These are phyloP conservation scores for Ammodytes marinus DNA, from an alignment of 2,113 vertebrate genomes.

Conservation along the genomic window DNA sequence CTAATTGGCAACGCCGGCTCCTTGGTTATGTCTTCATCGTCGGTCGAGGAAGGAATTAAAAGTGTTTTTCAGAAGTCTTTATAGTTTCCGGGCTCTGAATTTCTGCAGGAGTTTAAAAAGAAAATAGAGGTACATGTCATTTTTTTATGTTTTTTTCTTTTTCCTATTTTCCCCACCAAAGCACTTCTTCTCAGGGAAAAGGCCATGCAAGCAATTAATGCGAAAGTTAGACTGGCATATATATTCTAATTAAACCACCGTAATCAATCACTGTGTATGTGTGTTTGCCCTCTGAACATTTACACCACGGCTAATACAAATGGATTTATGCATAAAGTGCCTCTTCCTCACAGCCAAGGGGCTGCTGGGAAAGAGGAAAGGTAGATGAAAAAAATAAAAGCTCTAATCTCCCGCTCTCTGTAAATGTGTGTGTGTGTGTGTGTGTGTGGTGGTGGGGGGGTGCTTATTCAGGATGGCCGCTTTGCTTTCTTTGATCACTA, in stretches of 20 bases:
- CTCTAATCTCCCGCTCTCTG: slow-evolving; percentile 43
- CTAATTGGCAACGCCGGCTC: slow-evolving; percentile 66
- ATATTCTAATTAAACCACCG: slow-evolving; percentile 51
- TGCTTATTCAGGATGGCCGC: slow-evolving; percentile 60
- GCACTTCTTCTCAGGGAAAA: slow-evolving; percentile 29
- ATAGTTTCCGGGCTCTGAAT: slow-evolving; percentile 31
- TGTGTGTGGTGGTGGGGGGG: slow-evolving; percentile 6
- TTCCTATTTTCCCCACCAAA: slow-evolving; percentile 4
- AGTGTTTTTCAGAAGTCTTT: slow-evolving; percentile 40
- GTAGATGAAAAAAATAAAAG: slow-evolving; percentile 67
- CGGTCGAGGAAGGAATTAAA: slow-evolving; percentile 60
- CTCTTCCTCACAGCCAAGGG: slow-evolving; percentile 55
- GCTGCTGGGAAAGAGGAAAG: slow-evolving; percentile 51
- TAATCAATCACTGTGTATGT: slow-evolving; percentile 54
- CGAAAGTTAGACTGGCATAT: slow-evolving; percentile 44
- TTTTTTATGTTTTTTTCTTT: slow-evolving; percentile 14
- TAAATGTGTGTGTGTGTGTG: slow-evolving; percentile 16
- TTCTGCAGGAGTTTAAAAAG: not conserved
- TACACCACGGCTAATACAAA: slow-evolving; percentile 49
- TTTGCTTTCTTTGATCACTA: slow-evolving; percentile 75
- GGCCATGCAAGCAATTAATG: slow-evolving; percentile 57
- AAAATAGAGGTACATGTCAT: slow-evolving; percentile 37
- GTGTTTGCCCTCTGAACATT: slow-evolving; percentile 59
- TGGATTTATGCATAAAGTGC: slow-evolving; percentile 57
- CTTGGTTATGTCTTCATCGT: slow-evolving; percentile 64